A percentile compares a stretch with the other conserved stretches of the same genome.
Conservation (phyloP, 2,888 invertebrate species). For the Abrostola tripartita region DNA sequence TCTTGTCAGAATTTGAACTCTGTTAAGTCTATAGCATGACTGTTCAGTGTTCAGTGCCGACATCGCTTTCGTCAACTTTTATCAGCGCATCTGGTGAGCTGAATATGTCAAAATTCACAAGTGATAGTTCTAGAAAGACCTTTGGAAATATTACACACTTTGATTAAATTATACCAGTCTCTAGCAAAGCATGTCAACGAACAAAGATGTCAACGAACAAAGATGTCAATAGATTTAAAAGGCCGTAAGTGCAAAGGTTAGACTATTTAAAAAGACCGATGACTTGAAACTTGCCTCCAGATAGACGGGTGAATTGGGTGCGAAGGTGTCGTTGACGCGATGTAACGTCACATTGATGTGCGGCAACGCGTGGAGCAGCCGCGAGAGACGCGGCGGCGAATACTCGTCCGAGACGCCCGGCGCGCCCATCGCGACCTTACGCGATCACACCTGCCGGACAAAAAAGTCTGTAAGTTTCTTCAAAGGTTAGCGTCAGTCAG, state of each 20-base stretch:
- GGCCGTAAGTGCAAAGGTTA: too few relatives aligned
- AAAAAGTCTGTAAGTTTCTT: conserved; percentile 1
- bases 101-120: too few relatives aligned
- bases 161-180: too few relatives aligned
- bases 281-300: conserved; percentile 88
- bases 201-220: too few relatives aligned
- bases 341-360: conserved; percentile 97
- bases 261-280: not conserved
- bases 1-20: not conserved
- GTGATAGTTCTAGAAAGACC: too few relatives aligned
- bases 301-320: conserved; percentile 96
- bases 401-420: conserved; percentile 91
- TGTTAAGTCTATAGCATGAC: too few relatives aligned
- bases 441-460: conserved; percentile 67
- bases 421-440: conserved; percentile 82
- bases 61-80: too few relatives aligned
- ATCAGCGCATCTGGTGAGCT: too few relatives aligned
- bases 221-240: too few relatives aligned
- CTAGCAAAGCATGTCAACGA: too few relatives aligned
- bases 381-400: conserved; percentile 94
- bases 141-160: too few relatives aligned
- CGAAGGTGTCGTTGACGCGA: conserved; percentile 96
- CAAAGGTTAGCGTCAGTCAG: not conserved
- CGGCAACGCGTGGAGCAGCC: conserved; percentile 95
- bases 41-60: too few relatives aligned